Percentiles rank a stretch among this genome's conserved stretches.
Conservation (phyloP, 2,888 invertebrate genomes). For the Cheilosia soror region DNA sequence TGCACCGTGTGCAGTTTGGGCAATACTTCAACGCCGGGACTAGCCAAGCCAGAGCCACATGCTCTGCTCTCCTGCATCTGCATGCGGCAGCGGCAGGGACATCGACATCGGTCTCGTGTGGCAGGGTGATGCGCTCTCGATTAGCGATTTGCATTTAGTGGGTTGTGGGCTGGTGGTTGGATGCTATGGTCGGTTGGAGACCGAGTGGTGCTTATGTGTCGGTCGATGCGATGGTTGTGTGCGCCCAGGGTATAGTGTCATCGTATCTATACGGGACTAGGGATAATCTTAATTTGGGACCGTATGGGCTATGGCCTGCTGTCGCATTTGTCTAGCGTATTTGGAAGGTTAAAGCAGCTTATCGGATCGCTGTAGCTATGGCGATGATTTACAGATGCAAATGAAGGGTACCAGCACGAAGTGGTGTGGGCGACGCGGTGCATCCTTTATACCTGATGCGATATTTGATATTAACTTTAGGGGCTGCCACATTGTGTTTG, state of each 20-base stretch:
- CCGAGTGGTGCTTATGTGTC: slow-evolving; percentile 42
- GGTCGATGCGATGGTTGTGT: not conserved
- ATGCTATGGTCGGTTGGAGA: slow-evolving; percentile 30
- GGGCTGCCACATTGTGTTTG: not conserved
- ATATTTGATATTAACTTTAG: slow-evolving; percentile 19
- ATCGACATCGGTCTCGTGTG: slow-evolving; percentile 41
- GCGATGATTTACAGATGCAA: slow-evolving; percentile 67
- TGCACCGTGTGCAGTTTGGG: slow-evolving; percentile 29
- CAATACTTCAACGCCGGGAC: slow-evolving; percentile 38
- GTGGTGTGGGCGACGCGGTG: not conserved
- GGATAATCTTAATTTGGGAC: slow-evolving; percentile 67
- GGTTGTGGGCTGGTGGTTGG: not conserved
- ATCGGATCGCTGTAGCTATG: slow-evolving; percentile 59
- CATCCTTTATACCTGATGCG: slow-evolving; percentile 38
- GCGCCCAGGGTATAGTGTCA: slow-evolving; percentile 37
- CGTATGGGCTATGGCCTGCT: slow-evolving; percentile 49
- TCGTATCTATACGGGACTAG: slow-evolving; percentile 43
- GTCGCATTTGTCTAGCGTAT: slow-evolving; percentile 65
- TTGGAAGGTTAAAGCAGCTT: slow-evolving; percentile 64
- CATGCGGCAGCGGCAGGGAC: not conserved
- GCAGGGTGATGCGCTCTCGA: slow-evolving; percentile 57
- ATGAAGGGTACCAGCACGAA: slow-evolving; percentile 15
- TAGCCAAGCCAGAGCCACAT: not conserved
- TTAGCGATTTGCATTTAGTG: slow-evolving; percentile 49
- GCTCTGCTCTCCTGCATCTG: no score